Evolutionary conservation across 2,113 vertebrate species (phyloP), one percentile per base, ranked within the genome.

Genomic region (Athene noctua): DNA sequence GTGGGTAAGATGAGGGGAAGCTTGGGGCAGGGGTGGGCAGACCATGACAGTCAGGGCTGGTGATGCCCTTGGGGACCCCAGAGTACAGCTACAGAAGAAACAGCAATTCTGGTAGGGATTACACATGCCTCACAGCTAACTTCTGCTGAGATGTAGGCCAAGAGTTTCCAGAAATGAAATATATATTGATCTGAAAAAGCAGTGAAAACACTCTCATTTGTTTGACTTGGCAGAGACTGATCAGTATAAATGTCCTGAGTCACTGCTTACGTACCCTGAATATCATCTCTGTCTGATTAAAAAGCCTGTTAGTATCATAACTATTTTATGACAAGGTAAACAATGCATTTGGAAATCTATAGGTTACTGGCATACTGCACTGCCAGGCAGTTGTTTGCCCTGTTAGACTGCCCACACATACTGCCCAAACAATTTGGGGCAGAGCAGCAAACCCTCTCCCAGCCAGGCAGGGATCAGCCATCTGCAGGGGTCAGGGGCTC

Each of bases 141-240:
- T 90, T 90, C 86, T 94, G 70, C 72, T 92, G 80, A 96, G 94
- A 91, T 87, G 22, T 61, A 92, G 90, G 80, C 55, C 89, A 90
- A 54, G 74, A 68, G 62, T 90, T 96, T 96, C 92, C 87, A 90
- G 94, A 97, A 91, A 95, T 55, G 80, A 94, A 94, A 94, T 90
- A 78, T 54, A 67, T 95, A 97, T 96, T 96, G 96, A 97, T 97
- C 81, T 85, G 51, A 83, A 94, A 94, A 77, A 54, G 55, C 85
- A 77, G 38, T 66, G 87, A 80, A 94, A 97, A 82, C 2, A 11
- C 55, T 91, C 79, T 85, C 89, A 85, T 96, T 96, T 95, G 51
- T 95, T 97, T 90, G 91, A 74, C 73, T 97, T 96, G 93, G 81
- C 94, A 91, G 71, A 94, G 72, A 74, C 84, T 72, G 81, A 96